Evolutionary conservation across 2,113 vertebrate species (phyloP).

Genomic region (Casuarius casuarius): DNA sequence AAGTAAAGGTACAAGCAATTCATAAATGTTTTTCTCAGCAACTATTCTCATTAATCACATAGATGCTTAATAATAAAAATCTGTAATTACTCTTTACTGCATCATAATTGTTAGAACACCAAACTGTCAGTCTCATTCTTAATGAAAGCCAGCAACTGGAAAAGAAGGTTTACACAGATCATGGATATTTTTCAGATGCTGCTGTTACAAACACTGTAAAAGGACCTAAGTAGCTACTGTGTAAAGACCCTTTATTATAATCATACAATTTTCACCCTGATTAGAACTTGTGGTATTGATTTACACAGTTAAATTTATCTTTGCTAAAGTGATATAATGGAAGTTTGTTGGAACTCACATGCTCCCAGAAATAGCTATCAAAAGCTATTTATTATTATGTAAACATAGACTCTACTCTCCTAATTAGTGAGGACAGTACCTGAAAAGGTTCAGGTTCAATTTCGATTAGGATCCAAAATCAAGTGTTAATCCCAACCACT

Average conservation of each 20-base stretch:
- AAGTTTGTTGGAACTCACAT: background rate
- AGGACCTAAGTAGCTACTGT: background rate
- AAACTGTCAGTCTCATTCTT: slow-evolving; percentile 28
- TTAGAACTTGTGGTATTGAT: background rate
- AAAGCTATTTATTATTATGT: slow-evolving; percentile 7
- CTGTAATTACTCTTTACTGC: slow-evolving; percentile 28
- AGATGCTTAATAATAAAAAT: slow-evolving; percentile 43
- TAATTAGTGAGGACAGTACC: slow-evolving; percentile 1
- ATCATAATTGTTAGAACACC: slow-evolving; percentile 33
- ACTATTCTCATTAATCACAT: slow-evolving; percentile 23
- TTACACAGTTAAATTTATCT: slow-evolving; percentile 29
- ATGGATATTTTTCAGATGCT: background rate
- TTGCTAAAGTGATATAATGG: background rate
- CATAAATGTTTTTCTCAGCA: slow-evolving; percentile 1
- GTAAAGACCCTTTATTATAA: background rate
- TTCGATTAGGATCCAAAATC: background rate
- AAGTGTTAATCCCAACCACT: background rate
- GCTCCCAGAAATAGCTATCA: background rate
- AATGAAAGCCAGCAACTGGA: background rate
- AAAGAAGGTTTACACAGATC: slow-evolving; percentile 21
- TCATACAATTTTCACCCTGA: background rate
- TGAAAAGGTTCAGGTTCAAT: background rate
- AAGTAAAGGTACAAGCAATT: background rate
- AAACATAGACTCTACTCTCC: background rate
- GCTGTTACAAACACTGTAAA: background rate